phyloP scores from a whole-genome alignment of 2,113 vertebrate genomes.

The Marcusenius ussheri region DNA sequence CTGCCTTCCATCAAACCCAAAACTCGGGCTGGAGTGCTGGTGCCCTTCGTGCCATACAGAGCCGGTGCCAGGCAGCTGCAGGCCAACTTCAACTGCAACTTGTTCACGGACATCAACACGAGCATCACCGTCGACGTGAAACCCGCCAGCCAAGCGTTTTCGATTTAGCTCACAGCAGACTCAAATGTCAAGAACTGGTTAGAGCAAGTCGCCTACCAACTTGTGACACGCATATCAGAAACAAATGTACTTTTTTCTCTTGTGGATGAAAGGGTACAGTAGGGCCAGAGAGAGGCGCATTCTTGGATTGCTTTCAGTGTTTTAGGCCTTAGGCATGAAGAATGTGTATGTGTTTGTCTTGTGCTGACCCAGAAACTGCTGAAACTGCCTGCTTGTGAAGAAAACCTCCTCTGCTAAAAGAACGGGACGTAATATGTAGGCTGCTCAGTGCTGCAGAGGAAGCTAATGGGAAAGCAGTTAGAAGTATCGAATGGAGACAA shows the following conservation, averaged over 20 bases:
- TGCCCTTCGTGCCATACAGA: conserved; percentile 36
- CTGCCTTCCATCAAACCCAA: conserved; percentile 11
- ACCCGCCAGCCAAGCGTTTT: neutral
- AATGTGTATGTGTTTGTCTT: too few species aligned
- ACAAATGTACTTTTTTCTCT: neutral
- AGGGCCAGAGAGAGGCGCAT: too few species aligned
- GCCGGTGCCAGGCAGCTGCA: conserved; percentile 26
- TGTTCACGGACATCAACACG: conserved; percentile 47
- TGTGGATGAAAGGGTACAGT: too few species aligned
- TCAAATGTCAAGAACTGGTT: neutral
- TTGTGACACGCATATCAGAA: neutral
- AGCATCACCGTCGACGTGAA: conserved; percentile 22
- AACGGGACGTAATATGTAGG: too few species aligned
- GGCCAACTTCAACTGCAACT: conserved; percentile 36
- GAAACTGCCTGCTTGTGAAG: too few species aligned
- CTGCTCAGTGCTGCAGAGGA: too few species aligned
- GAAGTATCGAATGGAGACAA: too few species aligned
- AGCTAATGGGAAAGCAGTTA: too few species aligned
- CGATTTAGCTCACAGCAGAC: neutral
- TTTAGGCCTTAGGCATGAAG: too few species aligned
- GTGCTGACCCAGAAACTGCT: too few species aligned
- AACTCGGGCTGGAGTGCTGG: fast-evolving
- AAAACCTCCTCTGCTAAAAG: too few species aligned
- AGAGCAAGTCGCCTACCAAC: neutral
- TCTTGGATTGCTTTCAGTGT: too few species aligned